A percentile compares a stretch with the other conserved stretches of the same genome.
These are phyloP conservation scores for Cheirogaleus medius DNA, from an alignment of 2,113 vertebrate species.

Conservation along the genomic window DNA sequence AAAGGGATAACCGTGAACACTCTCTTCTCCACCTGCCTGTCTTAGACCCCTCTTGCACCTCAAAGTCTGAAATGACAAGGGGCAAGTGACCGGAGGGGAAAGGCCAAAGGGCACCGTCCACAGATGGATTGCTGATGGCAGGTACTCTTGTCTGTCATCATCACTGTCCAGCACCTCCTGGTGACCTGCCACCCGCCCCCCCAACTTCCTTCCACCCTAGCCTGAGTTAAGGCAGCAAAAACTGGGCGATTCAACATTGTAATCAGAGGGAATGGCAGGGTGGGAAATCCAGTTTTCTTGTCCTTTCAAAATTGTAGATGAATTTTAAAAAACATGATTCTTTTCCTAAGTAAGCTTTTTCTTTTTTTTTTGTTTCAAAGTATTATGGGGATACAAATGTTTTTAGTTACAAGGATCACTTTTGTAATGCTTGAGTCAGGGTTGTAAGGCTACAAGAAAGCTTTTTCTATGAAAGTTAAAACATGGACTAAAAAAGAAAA, in stretches of 20 bases:
- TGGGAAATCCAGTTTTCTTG: neutral
- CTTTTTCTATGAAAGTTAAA: slow-evolving; percentile 34
- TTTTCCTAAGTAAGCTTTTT: neutral
- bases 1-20: too few species aligned
- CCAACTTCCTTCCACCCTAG: rapidly evolving
- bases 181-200: too few species aligned
- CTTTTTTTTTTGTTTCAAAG: neutral
- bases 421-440: too few species aligned
- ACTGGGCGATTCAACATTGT: too few species aligned
- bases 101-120: neutral
- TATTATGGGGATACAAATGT: too few species aligned
- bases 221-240: neutral
- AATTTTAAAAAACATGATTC: neutral
- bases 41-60: neutral
- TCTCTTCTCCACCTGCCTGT: rapidly evolving
- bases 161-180: rapidly evolving
- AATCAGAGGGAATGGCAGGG: too few species aligned
- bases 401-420: too few species aligned
- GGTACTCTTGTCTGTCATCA: neutral
- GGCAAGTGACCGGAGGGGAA: neutral
- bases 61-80: neutral
- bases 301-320: neutral
- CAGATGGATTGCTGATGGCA: neutral
- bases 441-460: neutral
- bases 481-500: neutral